These are phyloP conservation scores for Gnathonemus echidnorhynchus DNA, from an alignment of 2,113 vertebrate species.

Conservation along the genomic window DNA sequence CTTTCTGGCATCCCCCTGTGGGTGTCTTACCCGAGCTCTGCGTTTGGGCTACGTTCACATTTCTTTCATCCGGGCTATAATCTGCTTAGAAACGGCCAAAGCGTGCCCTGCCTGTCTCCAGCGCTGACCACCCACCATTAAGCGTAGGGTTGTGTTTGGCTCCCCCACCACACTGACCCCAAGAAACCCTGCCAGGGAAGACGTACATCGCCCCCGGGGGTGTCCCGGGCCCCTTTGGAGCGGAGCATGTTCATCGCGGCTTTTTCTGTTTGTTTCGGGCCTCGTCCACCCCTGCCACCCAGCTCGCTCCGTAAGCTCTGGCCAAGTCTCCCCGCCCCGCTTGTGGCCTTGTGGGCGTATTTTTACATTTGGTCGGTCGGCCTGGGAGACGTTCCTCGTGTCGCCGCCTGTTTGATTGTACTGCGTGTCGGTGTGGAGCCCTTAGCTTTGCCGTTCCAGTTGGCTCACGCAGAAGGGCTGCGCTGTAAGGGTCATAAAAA, in stretches of 20 bases:
- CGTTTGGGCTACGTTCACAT: not conserved
- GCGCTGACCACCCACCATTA: not conserved
- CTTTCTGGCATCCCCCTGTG: not conserved
- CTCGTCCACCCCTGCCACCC: not conserved
- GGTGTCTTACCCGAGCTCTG: not conserved
- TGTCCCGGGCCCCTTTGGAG: not conserved
- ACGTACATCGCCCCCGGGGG: not conserved
- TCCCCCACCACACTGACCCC: not conserved
- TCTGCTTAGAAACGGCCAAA: not conserved
- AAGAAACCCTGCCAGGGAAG: not conserved
- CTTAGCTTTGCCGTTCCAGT: not conserved
- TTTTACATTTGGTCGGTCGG: not conserved
- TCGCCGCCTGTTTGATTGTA: not conserved
- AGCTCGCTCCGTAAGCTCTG: not conserved
- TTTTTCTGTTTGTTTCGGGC: not conserved
- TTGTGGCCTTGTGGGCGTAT: not conserved
- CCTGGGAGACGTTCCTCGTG: not conserved
- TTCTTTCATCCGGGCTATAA: slow-evolving; percentile 1
- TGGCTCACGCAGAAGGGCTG: not conserved
- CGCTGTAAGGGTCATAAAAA: slow-evolving; percentile 13
- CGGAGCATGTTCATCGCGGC: not conserved
- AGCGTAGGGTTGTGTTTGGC: not conserved
- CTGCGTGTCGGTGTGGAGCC: not conserved
- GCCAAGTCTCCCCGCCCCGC: slow-evolving; percentile 4
- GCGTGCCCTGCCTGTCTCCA: not conserved